Evolutionary conservation across 1,140 invertebrate species (phyloP).

Genomic region (Oryctes rhinoceros): DNA sequence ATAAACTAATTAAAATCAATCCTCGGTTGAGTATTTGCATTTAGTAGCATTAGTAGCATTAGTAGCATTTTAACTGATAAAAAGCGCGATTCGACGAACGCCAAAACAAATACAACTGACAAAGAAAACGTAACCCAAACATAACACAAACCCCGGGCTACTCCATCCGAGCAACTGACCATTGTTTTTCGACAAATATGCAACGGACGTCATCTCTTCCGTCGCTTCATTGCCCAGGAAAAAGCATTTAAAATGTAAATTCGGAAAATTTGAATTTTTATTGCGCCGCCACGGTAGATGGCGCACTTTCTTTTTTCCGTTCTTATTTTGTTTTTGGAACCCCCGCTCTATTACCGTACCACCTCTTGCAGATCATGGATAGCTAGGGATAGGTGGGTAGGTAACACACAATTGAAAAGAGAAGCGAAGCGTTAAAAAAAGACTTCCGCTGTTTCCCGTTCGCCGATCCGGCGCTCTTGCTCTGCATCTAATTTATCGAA

Average conservation of each 20-base stretch:
- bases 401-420: background rate
- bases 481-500: slow-evolving; percentile 24
- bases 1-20: no score
- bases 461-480: background rate
- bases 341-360: background rate
- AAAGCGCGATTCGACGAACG: no score
- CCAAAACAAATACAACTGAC: no score
- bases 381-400: background rate
- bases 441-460: background rate
- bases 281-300: slow-evolving; percentile 7
- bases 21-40: no score
- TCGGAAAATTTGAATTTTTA: slow-evolving; percentile 37
- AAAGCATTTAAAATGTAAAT: slow-evolving; percentile 36
- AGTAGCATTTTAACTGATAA: no score
- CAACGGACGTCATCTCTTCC: background rate
- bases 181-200: slow-evolving; percentile 27
- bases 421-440: slow-evolving; percentile 13
- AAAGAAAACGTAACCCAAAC: no score
- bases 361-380: background rate
- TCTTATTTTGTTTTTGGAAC: background rate
- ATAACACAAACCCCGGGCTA: no score
- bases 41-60: no score
- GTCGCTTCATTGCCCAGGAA: slow-evolving; percentile 24
- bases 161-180: background rate
- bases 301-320: background rate